Conservation (phyloP, 2,888 invertebrate genomes). For the Crepidodera aurea region DNA sequence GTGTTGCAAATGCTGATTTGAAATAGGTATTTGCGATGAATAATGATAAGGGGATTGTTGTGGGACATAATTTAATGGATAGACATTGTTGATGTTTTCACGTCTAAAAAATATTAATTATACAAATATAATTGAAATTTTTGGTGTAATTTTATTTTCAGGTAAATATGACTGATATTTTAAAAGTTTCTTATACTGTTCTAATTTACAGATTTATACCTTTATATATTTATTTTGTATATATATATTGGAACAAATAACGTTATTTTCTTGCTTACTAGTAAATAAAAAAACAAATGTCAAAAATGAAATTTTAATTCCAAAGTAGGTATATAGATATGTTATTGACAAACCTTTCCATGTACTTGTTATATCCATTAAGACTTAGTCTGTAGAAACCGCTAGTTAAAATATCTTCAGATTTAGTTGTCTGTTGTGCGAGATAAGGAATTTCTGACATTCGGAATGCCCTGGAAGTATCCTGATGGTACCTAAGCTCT, state of each 20-base stretch:
- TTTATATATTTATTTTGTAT: too few relatives aligned
- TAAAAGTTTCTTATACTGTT: not conserved
- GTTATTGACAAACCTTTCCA: constrained; percentile 51
- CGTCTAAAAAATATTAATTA: constrained; percentile 35
- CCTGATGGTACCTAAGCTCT: constrained; percentile 48
- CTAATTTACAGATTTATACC: too few relatives aligned
- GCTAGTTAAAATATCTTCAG: constrained; percentile 54
- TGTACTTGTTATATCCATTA: constrained; percentile 56
- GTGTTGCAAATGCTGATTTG: constrained; percentile 24
- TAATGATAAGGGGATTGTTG: constrained; percentile 30
- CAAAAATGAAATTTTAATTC: not conserved
- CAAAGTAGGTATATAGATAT: constrained; percentile 11
- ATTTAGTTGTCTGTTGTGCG: constrained; percentile 44
- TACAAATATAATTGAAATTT: not conserved
- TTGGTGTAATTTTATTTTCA: too few relatives aligned
- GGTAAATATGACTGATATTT: not conserved
- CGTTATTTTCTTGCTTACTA: too few relatives aligned
- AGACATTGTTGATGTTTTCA: constrained; percentile 39
- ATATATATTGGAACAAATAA: too few relatives aligned
- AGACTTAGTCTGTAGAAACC: constrained; percentile 56
- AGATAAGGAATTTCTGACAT: constrained; percentile 50
- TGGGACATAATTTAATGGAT: constrained; percentile 23
- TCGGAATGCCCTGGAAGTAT: constrained; percentile 50
- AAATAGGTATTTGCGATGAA: constrained; percentile 18
- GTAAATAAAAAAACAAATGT: too few relatives aligned